These are phyloP conservation scores for Amphiprion clarkii DNA, from an alignment of 2,797 vertebrate species.

Conservation along the genomic window DNA sequence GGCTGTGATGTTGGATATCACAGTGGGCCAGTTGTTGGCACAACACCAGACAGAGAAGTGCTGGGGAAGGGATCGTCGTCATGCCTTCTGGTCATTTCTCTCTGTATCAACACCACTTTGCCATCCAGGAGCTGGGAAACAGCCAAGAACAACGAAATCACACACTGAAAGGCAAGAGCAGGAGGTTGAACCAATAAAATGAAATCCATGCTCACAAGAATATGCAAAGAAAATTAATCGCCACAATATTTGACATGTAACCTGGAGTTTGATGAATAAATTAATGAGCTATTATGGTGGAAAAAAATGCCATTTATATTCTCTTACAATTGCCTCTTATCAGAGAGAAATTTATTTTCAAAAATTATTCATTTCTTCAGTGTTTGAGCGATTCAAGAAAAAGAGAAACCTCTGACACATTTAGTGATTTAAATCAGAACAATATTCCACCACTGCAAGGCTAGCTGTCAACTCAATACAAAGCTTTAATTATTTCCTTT, in stretches of 20 bases:
- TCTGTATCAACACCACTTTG: conserved; percentile 21
- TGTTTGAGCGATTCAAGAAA: neutral
- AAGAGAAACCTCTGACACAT: neutral
- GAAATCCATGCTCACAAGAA: neutral
- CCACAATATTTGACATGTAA: neutral
- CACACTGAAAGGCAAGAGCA: conserved; percentile 10
- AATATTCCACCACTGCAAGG: neutral
- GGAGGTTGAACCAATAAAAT: conserved; percentile 16
- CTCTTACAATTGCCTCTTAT: neutral
- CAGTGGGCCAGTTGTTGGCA: conserved; percentile 30
- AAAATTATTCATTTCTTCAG: neutral
- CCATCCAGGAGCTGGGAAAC: conserved; percentile 16
- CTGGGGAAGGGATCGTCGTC: conserved; percentile 13
- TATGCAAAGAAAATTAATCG: neutral
- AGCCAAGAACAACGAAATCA: conserved; percentile 36
- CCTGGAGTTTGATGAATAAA: neutral
- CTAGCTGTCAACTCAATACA: neutral
- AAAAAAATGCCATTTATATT: neutral
- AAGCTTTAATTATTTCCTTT: neutral
- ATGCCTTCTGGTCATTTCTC: conserved; percentile 44
- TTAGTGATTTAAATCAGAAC: neutral
- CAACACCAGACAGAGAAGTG: conserved; percentile 27
- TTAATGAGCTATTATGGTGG: neutral
- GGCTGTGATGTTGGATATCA: conserved; percentile 25
- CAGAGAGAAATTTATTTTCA: neutral